These are phyloP conservation scores for Heteromurus nitidus DNA, from an alignment of 2,888 invertebrate species.

Conservation along the genomic window DNA sequence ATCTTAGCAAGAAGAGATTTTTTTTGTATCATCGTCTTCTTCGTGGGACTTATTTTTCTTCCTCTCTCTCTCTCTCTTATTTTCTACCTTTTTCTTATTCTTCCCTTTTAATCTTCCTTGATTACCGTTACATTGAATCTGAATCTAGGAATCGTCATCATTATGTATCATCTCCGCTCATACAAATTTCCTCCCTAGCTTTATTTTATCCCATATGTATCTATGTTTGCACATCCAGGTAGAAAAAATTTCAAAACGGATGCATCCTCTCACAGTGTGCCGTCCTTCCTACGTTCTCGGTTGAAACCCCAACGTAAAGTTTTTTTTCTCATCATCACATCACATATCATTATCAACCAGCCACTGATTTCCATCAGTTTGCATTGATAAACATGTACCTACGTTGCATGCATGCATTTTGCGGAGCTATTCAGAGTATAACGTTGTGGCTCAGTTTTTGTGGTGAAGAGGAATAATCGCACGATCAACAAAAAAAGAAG, in stretches of 20 bases:
- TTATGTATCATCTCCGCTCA: slow-evolving; percentile 14
- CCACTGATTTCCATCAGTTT: too few relatives aligned
- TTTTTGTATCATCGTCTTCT: not conserved
- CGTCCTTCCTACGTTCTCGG: too few relatives aligned
- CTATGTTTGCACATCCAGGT: slow-evolving; percentile 12
- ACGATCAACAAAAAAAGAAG: too few relatives aligned
- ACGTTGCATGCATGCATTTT: not conserved
- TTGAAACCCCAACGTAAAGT: too few relatives aligned
- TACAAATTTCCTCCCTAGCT: not conserved
- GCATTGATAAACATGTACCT: too few relatives aligned
- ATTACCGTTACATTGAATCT: slow-evolving; percentile 42
- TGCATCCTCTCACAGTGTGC: too few relatives aligned
- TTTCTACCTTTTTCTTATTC: slow-evolving; percentile 4
- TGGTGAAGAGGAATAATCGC: slow-evolving; percentile 6
- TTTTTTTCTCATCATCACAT: too few relatives aligned
- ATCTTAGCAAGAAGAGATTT: slow-evolving; percentile 9
- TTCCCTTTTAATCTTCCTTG: slow-evolving; percentile 29
- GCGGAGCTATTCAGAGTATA: slow-evolving; percentile 7
- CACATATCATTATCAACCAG: too few relatives aligned
- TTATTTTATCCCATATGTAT: slow-evolving; percentile 4
- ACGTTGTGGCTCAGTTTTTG: not conserved
- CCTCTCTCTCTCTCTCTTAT: not conserved
- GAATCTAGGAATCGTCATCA: slow-evolving; percentile 25
- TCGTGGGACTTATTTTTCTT: slow-evolving; percentile 7
- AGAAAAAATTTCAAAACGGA: too few relatives aligned